phyloP scores from a whole-genome alignment of 1,140 invertebrate genomes.

The Stegodyphus mimosarum region DNA sequence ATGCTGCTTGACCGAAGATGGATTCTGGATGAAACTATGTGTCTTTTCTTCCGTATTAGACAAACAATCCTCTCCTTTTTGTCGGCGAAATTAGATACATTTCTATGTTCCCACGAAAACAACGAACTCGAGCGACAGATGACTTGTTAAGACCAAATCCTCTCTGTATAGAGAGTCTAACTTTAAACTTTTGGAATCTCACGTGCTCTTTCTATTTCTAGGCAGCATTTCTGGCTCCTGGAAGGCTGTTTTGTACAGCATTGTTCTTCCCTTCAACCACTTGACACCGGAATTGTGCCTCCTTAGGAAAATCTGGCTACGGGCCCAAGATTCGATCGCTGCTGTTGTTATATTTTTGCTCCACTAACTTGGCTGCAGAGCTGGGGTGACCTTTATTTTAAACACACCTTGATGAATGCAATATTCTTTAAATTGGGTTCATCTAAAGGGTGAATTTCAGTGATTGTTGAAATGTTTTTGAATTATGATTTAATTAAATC shows the following conservation, averaged over 20 bases:
- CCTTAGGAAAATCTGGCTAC: constrained; percentile 12
- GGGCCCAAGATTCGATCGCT: constrained; percentile 18
- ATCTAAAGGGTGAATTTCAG: no score
- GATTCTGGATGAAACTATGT: no score
- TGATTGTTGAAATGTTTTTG: no score
- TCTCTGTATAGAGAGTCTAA: constrained; percentile 2
- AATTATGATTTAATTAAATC: no score
- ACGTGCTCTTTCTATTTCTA: constrained; percentile 33
- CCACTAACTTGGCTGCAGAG: constrained; percentile 17
- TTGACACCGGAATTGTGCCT: not conserved
- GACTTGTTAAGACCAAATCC: not conserved
- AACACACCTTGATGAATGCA: no score
- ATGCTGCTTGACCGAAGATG: no score
- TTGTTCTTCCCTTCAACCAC: constrained; percentile 37
- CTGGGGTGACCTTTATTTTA: constrained; percentile 30
- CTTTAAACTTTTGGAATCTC: constrained; percentile 36
- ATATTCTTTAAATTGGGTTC: no score
- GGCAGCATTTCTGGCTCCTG: constrained; percentile 1
- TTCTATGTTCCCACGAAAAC: not conserved
- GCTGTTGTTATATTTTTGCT: constrained; percentile 34
- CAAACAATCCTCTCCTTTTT: not conserved
- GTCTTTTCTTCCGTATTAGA: no score
- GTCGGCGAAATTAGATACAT: not conserved
- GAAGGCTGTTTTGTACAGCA: not conserved
- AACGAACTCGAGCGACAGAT: not conserved